phyloP scores from a whole-genome alignment of 2,113 vertebrate genomes.

The Passerina amoena region DNA sequence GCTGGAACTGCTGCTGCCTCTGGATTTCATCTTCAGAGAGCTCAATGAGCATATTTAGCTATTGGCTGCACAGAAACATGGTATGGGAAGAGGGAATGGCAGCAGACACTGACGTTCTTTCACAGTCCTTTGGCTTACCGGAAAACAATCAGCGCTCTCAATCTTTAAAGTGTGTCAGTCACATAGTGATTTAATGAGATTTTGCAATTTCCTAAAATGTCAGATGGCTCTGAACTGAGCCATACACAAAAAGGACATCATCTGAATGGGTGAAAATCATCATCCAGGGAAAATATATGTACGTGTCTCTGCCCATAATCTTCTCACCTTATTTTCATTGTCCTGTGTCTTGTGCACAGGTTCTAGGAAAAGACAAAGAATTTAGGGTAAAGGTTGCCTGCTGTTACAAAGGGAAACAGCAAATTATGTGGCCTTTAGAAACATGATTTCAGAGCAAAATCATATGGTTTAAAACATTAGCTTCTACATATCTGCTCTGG shows the following conservation, averaged over 20 bases:
- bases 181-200: background rate
- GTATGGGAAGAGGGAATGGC: background rate
- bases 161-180: background rate
- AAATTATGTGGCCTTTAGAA: background rate
- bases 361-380: background rate
- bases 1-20: background rate
- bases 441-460: background rate
- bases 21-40: background rate
- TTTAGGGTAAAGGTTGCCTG: background rate
- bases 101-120: background rate
- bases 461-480: background rate
- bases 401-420: background rate
- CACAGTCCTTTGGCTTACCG: background rate
- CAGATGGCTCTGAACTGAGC: background rate
- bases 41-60: background rate
- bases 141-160: background rate
- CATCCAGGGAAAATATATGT: background rate
- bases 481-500: background rate
- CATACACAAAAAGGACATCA: background rate
- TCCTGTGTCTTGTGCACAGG: background rate
- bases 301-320: background rate
- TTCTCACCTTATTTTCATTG: background rate
- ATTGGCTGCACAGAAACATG: background rate
- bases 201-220: background rate
- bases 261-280: background rate